Conservation (phyloP, 2,888 invertebrate species). For the Hydriomena furcata region DNA sequence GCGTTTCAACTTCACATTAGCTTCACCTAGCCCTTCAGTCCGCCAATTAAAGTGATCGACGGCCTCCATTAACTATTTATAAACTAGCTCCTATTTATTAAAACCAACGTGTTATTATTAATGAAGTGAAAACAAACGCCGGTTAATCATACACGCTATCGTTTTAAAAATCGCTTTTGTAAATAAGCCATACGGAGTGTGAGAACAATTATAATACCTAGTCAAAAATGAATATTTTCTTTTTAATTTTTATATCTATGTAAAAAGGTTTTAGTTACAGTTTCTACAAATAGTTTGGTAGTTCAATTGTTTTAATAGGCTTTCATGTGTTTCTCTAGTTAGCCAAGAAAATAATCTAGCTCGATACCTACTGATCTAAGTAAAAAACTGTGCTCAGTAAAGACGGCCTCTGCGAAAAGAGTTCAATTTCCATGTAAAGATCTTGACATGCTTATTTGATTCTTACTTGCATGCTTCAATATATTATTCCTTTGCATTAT, state of each 20-base stretch:
- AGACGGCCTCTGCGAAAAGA: too few species aligned
- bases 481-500: neutral
- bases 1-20: conserved; percentile 58
- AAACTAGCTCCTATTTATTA: conserved; percentile 72
- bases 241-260: too few species aligned
- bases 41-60: conserved; percentile 78
- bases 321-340: too few species aligned
- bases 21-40: conserved; percentile 55
- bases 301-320: too few species aligned
- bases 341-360: too few species aligned
- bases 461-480: neutral
- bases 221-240: too few species aligned
- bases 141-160: conserved; percentile 63
- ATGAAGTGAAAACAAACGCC: conserved; percentile 70
- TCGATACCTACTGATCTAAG: too few species aligned
- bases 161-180: conserved; percentile 41
- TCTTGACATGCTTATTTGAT: too few species aligned
- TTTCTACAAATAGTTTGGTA: too few species aligned
- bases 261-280: too few species aligned
- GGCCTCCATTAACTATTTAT: conserved; percentile 70
- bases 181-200: conserved; percentile 25
- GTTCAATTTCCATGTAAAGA: too few species aligned
- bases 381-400: too few species aligned
- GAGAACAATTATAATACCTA: neutral
- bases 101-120: conserved; percentile 75